A percentile compares a stretch with the other conserved stretches of the same genome.
Evolutionary conservation across 2,797 vertebrate genomes (phyloP).

Genomic region (Iguana delicatissima): DNA sequence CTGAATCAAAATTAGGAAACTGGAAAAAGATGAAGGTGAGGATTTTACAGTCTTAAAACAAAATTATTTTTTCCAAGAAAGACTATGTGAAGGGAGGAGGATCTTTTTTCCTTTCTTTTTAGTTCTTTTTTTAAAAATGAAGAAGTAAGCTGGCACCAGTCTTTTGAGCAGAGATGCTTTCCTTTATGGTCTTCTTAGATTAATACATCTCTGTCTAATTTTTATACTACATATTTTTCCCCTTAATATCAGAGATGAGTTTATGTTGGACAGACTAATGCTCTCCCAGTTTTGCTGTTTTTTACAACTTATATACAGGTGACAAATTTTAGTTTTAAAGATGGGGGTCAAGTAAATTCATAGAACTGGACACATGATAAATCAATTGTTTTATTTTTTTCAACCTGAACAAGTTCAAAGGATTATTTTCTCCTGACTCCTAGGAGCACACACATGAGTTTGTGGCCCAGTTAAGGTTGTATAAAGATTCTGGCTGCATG

Average conservation of each 20-base stretch:
- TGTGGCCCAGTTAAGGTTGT: neutral
- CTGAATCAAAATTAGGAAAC: slow-evolving; percentile 82
- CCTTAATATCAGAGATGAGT: neutral
- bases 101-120: neutral
- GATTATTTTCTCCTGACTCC: neutral
- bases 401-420: neutral
- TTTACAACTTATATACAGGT: neutral
- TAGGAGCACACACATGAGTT: neutral
- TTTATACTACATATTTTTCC: neutral
- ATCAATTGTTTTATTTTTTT: neutral
- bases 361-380: neutral
- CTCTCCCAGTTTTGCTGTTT: neutral
- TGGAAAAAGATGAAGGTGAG: slow-evolving; percentile 74
- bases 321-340: neutral
- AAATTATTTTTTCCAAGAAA: slow-evolving; percentile 70
- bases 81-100: slow-evolving; percentile 19
- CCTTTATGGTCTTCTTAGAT: slow-evolving; percentile 14
- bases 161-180: slow-evolving; percentile 24
- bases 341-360: neutral
- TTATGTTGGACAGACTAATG: neutral
- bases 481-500: neutral
- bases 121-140: fast-evolving
- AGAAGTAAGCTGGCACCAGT: slow-evolving; percentile 5
- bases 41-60: slow-evolving; percentile 79
- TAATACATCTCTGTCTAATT: neutral